Evolutionary conservation across 2,113 vertebrate species (phyloP).

Genomic region (Oreochromis aureus): DNA sequence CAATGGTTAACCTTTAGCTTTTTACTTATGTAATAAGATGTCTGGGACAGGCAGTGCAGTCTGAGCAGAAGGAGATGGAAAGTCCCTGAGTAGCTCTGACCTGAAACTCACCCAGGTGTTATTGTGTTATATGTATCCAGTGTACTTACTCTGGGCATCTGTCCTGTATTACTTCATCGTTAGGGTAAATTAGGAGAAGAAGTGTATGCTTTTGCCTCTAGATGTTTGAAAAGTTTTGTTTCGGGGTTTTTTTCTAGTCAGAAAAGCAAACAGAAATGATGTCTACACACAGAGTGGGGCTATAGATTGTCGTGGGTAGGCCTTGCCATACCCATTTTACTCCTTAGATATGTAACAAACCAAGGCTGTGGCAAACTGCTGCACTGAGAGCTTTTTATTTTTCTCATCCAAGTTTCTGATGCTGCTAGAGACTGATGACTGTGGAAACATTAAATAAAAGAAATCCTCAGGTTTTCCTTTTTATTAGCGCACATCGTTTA

Average conservation of each 20-base stretch:
- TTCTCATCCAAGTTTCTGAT: background rate
- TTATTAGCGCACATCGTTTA: background rate
- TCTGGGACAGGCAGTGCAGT: background rate
- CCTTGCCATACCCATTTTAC: background rate
- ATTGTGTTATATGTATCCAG: background rate
- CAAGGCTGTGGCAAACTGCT: background rate
- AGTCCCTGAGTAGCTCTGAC: background rate
- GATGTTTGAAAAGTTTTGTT: background rate
- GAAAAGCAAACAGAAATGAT: background rate
- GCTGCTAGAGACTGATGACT: background rate
- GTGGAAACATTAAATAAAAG: background rate
- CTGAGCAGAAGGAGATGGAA: background rate
- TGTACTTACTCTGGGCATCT: background rate
- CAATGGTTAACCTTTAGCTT: slow-evolving; percentile 24
- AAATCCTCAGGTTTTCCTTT: background rate
- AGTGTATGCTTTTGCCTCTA: background rate
- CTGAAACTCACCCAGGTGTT: background rate
- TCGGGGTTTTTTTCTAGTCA: fast-evolving
- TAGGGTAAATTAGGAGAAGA: background rate
- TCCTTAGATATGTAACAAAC: background rate
- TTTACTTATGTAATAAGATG: slow-evolving; percentile 16
- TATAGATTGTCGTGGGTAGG: background rate
- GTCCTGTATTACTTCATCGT: background rate
- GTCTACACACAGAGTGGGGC: background rate
- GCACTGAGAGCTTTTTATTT: background rate